Base-by-base conservation (phyloP, 2,113 vertebrate genomes). In the Ahaetulla prasina region DNA sequence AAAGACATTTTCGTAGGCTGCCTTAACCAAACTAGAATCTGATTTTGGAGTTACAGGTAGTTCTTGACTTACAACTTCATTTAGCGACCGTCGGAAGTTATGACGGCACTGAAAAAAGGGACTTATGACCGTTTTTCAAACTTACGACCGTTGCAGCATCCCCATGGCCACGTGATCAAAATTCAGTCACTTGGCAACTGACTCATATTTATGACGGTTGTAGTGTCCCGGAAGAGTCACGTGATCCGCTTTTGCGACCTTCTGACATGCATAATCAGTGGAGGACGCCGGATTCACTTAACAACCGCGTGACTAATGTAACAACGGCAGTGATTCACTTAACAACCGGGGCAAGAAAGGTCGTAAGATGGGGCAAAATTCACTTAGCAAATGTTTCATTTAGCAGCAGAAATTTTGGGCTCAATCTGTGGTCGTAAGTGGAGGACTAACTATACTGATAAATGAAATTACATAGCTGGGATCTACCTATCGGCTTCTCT, bases 381-480 rank as follows among this genome's bases (percentile, higher is more conserved):
- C 25, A 63, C 57, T 63, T 63, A 25, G 25, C 55, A 27, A 27
- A 27, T 27, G 55, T 57, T 63, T 30, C 2, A 0, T 8, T 60
- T 10, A 60, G 54, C 54, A 22, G 23, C 8, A 3, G 55, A 60
- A 8, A 27, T 55, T 55, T 23, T 2, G 2, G 54, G 7, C 54
- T 55, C 22, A 0, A 1, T 10, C n/a, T 14, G 60, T n/a, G 60
- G 60, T 5, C 0, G 12, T n/a, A n/a, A 16, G 12, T 2, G 0
- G 30, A 68, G 60, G 30, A 68, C 30, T 6, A 2, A 0, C 12
- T n/a, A 4, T 68, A 14, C 0, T 30, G n/a, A 85, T n/a, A 57
- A 57, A 53, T 18, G 27, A 20, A 27, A 18, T 4, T 22, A 4
- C 12, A 30, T 2, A 74, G 16, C 14, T 74, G 68, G 16, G n/a